Base-by-base conservation (phyloP, 2,113 vertebrate genomes). In the Seriola quinqueradiata region DNA sequence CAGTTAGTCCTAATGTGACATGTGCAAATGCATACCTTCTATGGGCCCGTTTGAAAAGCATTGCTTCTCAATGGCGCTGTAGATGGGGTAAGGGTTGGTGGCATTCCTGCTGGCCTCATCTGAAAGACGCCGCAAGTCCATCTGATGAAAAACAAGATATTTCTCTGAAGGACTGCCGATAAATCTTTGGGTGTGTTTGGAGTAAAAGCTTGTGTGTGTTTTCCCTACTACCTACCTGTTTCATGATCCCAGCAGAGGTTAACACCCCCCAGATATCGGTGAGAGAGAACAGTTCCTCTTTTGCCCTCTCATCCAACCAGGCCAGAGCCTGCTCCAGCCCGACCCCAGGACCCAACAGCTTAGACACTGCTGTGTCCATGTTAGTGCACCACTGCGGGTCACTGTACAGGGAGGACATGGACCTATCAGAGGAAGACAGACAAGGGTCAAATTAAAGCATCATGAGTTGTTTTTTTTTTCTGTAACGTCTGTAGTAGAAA, bases 71-170 rank as follows among this genome's bases (percentile, higher is more conserved):
- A 85, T 44, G 21, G 90, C 91, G 0, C 81, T 36, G 70, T 94
- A 94, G 54, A 94, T 46, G 8, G 92, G 93, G 46, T 93, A 94
- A 0, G 93, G 93, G 85, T 92, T 94, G 40, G 77, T 82, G 28
- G 57, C 66, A 1, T 90, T 88, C 65, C 91, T 87, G 23, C 21
- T 12, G 17, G 85, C 80, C 21, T 93, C 92, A 1, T 90, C 85
- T 61, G 93, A 94, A 40, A 94, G 72, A 57, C 0, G 21, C 3
- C 90, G 67, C 5, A 21, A 0, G 46, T 91, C 87, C 87, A 92
- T 77, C 92, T 94, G 60, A 52, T 52, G 12, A 68, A 61, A 70
- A 12, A 69, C 3, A 59, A 69, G 11, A 57, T 8, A 5, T 34
- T 36, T 46, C 17, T 25, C 4, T 38, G 1, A 67, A n/a, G 11